Percentiles rank a stretch among this genome's conserved stretches.
Conservation (phyloP, 2,113 vertebrate genomes). For the Bubalus kerabau region DNA sequence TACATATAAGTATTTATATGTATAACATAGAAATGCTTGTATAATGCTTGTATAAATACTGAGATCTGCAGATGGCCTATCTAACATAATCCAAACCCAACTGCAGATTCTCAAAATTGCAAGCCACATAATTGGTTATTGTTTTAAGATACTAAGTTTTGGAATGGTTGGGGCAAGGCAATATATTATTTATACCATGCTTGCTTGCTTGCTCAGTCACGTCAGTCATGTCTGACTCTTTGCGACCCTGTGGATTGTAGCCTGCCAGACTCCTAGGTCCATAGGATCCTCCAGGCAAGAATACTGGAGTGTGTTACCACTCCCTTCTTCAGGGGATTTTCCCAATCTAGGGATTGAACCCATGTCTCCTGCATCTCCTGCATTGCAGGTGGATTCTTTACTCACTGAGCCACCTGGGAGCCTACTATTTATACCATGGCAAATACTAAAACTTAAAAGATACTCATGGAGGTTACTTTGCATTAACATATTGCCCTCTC, state of each 20-base stretch:
- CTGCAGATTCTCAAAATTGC: background rate
- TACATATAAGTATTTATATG: too few relatives aligned
- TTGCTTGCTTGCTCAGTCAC: background rate
- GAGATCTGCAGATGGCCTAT: background rate
- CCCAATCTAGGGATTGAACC: rapidly evolving
- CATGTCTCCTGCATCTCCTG: background rate
- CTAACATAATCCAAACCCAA: background rate
- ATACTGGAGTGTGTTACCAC: background rate
- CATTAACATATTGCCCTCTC: background rate
- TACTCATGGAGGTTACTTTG: background rate
- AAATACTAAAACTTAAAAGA: background rate
- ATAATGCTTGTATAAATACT: background rate
- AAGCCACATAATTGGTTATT: background rate
- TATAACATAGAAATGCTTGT: too few relatives aligned
- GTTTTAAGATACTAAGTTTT: background rate
- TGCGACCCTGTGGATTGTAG: rapidly evolving
- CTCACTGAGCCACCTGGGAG: background rate
- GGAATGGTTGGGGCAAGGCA: background rate
- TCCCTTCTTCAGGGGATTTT: background rate
- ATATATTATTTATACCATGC: background rate
- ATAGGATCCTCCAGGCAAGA: background rate
- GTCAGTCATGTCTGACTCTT: background rate
- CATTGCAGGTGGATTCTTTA: background rate
- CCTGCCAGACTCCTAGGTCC: background rate
- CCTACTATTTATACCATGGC: background rate